A percentile compares a stretch with the other conserved stretches of the same genome.
Evolutionary conservation across 2,888 invertebrate species (phyloP).

Genomic region (Tachina grossa): DNA sequence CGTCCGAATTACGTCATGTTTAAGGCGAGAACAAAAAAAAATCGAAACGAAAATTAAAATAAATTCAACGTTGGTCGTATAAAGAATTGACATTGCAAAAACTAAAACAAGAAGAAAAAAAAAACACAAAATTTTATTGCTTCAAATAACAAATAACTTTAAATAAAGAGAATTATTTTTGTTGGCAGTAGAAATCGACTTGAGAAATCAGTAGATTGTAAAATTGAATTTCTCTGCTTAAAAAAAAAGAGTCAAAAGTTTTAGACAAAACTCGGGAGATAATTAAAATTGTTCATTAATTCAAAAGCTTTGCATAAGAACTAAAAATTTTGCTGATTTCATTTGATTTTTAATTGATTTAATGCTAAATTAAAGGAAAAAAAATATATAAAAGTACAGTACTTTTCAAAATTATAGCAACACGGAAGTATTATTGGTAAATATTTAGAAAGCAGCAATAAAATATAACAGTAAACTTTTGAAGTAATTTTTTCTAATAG

Average conservation of each 20-base stretch:
- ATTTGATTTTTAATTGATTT: no score
- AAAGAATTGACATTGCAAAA: conserved; percentile 64
- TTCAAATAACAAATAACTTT: conserved; percentile 25
- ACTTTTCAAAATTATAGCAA: not conserved
- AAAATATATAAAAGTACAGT: no score
- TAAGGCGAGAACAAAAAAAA: conserved; percentile 36
- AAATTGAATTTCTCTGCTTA: not conserved
- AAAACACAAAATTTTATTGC: conserved; percentile 28
- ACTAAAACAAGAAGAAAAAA: conserved; percentile 9
- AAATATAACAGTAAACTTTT: no score
- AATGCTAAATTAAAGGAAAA: no score
- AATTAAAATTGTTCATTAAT: not conserved
- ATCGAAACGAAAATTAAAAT: conserved; percentile 15
- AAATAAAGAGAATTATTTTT: conserved; percentile 16
- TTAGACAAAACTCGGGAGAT: not conserved
- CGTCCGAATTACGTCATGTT: conserved; percentile 64
- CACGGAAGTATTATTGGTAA: no score
- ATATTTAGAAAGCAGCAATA: no score
- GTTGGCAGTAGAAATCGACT: not conserved
- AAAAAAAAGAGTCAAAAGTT: not conserved
- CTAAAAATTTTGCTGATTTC: no score
- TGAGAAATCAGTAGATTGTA: not conserved
- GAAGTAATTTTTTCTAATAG: no score
- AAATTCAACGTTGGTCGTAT: conserved; percentile 40
- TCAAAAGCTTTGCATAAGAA: not conserved